Percentiles rank a stretch among this genome's conserved stretches.
Evolutionary conservation across 2,888 invertebrate genomes (phyloP).

Genomic region (Hemistola chrysoprasaria): DNA sequence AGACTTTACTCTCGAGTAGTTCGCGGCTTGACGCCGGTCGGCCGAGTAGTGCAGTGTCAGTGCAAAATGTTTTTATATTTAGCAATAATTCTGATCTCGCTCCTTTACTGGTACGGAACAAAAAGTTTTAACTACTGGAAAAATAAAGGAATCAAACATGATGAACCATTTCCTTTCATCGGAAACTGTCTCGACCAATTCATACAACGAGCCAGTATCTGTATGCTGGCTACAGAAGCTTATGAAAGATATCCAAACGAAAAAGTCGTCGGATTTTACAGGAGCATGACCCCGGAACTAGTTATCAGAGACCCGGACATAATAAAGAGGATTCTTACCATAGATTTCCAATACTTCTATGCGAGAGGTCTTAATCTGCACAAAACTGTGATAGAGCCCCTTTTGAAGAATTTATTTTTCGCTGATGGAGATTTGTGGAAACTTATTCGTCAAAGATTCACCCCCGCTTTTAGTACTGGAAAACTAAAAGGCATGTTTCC

Average conservation of each 20-base stretch:
- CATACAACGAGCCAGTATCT: conserved; percentile 53
- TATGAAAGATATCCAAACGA: conserved; percentile 64
- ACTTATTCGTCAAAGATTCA: conserved; percentile 62
- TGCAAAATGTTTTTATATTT: conserved; percentile 39
- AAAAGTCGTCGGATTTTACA: conserved; percentile 63
- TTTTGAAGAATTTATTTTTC: conserved; percentile 65
- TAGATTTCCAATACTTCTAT: conserved; percentile 61
- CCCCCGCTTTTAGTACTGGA: conserved; percentile 64
- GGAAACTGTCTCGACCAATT: conserved; percentile 60
- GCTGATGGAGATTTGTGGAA: conserved; percentile 70
- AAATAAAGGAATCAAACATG: conserved; percentile 60
- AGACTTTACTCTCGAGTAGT: neutral
- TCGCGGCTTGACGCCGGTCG: conserved; percentile 4
- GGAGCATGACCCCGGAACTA: conserved; percentile 55
- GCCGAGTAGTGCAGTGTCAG: conserved; percentile 6
- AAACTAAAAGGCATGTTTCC: conserved; percentile 72
- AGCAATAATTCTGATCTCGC: conserved; percentile 34
- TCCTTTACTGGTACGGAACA: conserved; percentile 54
- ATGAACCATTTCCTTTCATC: conserved; percentile 52
- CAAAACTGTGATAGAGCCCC: conserved; percentile 58
- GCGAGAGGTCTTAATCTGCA: conserved; percentile 59
- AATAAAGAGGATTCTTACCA: conserved; percentile 57
- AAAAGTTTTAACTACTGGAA: conserved; percentile 62
- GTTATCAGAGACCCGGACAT: conserved; percentile 66
- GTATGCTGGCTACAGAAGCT: conserved; percentile 56